phyloP scores from a whole-genome alignment of 2,113 vertebrate species.

The Takifugu flavidus region DNA sequence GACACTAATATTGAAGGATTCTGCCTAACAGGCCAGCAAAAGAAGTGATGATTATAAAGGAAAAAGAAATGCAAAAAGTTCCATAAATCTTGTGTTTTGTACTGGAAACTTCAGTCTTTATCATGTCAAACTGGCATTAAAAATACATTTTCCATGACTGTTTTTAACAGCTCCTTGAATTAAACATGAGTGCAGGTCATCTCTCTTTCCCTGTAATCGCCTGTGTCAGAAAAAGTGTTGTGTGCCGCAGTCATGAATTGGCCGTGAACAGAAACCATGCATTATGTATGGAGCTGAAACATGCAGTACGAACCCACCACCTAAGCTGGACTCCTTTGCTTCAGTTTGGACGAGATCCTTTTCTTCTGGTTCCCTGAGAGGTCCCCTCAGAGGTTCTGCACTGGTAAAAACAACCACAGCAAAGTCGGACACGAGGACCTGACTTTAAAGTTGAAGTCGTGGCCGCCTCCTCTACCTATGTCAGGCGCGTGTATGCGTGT shows the following conservation, averaged over 20 bases:
- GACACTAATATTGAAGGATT: too few relatives aligned
- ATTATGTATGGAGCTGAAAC: slow-evolving; percentile 21
- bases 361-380: slow-evolving; percentile 17
- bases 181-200: neutral
- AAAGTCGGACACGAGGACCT: slow-evolving; percentile 21
- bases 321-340: slow-evolving; percentile 12
- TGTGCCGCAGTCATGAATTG: slow-evolving; percentile 5
- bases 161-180: slow-evolving; percentile 3
- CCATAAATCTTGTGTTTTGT: neutral
- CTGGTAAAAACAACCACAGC: slow-evolving; percentile 2
- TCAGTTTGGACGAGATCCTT: slow-evolving; percentile 5
- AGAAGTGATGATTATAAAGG: slow-evolving; percentile 1
- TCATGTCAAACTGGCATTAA: neutral
- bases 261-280: slow-evolving; percentile 17
- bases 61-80: slow-evolving; percentile 12
- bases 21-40: too few relatives aligned
- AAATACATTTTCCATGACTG: neutral
- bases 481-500: slow-evolving; percentile 15
- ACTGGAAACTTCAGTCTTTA: neutral
- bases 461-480: neutral
- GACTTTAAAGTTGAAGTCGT: neutral
- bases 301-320: slow-evolving; percentile 48
- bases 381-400: slow-evolving; percentile 6
- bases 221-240: slow-evolving; percentile 1
- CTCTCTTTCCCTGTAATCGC: neutral